Base-by-base conservation (phyloP, 2,113 vertebrate genomes). In the Columbina picui region DNA sequence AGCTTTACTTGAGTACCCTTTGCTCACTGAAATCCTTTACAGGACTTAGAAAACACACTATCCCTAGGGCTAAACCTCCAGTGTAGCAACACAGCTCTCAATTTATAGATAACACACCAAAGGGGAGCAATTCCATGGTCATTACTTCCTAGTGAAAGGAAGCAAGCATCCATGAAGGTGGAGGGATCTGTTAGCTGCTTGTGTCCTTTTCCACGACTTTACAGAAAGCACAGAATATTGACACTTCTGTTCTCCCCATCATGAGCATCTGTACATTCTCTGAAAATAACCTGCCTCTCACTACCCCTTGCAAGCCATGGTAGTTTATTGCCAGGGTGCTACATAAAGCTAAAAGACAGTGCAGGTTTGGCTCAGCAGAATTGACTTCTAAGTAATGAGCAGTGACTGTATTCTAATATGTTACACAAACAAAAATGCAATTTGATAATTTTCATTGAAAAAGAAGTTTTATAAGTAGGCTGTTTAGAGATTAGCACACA, bases 221-320 rank as follows among this genome's bases (percentile, higher is more conserved):
- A 57, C 27, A 70, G 68, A 53, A 89, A 25, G 23, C 36, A 25
- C 38, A 65, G 63, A 41, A 30, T 64, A 60, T n/a, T 47, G 53
- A 19, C 59, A 57, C 49, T 82, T 59, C 23, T 20, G 5, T 53
- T 68, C 25, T 73, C 22, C 14, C 22, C 27, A 26, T 53, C 30
- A 9, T 0, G 2, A 25, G 12, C 16, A 92, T 81, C 74, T 83
- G 7, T 69, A 53, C 1, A 0, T 34, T 69, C 43, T 32, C n/a
- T 22, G 36, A 16, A 63, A 43, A 43, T 64, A 67, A 2, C 8
- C 23, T 70, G 38, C 41, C 22, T 61, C 50, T 77, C 22, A 5
- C 60, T 53, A 3, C 1, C 1, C 12, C 13, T 56, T 10, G 8
- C 27, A 53, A 79, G 22, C 9, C 0, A 0, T 22, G 43, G 43